A percentile compares a stretch with the other conserved stretches of the same genome.
These are phyloP conservation scores for Tricholaema leucomelas DNA, from an alignment of 2,113 vertebrate species.

Conservation along the genomic window DNA sequence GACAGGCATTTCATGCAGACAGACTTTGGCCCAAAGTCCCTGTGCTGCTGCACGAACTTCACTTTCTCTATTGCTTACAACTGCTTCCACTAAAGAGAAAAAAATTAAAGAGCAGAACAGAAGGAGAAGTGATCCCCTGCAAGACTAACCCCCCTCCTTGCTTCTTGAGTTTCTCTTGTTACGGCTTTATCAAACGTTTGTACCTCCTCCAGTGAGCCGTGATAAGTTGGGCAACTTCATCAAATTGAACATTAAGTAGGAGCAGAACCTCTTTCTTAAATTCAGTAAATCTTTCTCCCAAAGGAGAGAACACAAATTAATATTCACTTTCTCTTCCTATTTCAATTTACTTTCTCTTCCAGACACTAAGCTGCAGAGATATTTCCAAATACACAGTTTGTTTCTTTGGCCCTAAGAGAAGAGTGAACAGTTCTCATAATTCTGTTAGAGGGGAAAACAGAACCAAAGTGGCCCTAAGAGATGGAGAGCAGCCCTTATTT, in stretches of 20 bases:
- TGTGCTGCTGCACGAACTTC: neutral
- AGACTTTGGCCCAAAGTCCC: neutral
- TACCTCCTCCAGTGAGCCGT: neutral
- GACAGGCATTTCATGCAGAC: neutral
- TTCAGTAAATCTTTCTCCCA: conserved; percentile 7
- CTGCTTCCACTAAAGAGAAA: neutral
- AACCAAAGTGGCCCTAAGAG: neutral
- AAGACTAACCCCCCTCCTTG: neutral
- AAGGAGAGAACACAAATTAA: neutral
- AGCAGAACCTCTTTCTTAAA: conserved; percentile 41
- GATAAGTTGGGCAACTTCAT: neutral
- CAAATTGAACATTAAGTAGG: neutral
- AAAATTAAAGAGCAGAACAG: neutral
- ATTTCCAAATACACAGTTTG: neutral
- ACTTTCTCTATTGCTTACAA: neutral
- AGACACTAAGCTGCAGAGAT: neutral
- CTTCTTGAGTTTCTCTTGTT: neutral
- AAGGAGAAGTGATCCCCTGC: neutral
- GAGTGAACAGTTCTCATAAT: neutral
- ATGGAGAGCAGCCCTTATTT: neutral
- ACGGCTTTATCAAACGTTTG: neutral
- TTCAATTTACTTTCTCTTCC: conserved; percentile 17
- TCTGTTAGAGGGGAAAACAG: neutral
- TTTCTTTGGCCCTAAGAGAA: neutral
- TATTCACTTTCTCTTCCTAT: neutral